Base-by-base conservation (phyloP, 2,797 vertebrate genomes). In the Erpetoichthys calabaricus region DNA sequence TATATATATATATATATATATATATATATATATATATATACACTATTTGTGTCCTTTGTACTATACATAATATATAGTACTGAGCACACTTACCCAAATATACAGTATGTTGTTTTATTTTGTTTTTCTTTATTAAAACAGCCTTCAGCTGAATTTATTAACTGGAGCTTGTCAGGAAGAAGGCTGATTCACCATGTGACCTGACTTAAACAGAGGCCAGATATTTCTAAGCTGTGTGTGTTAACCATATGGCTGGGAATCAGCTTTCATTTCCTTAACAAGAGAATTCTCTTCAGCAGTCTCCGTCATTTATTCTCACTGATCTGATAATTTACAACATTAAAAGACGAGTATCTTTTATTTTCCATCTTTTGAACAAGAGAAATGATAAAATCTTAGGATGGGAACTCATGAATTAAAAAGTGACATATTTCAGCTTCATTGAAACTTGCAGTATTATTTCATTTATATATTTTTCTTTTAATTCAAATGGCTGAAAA, bases 191-290 rank as follows among this genome's bases (percentile, higher is more conserved):
- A 65, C 64, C 62, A 62, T 56, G 58, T 75, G 79, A 78, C 80
- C 81, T 77, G 70, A 79, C 70, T 73, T 69, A 76, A 67, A 76
- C 57, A 56, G 63, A 52, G 67, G 67, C 70, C 68, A 73, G 70
- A 72, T 60, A 65, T 63, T 51, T 62, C 66, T 83, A 78, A 83
- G 76, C 79, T 75, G 80, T 83, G 79, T 84, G 78, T 73, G 68
- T 67, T 59, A 59, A 60, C 79, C 80, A 84, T 81, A 83, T 84
- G 83, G 57, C 62, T 63, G 62, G 60, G 59, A 57, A 56, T 56
- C 65, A 59, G 64, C 55, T 62, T 59, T 53, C 60, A 64, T 57
- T 25, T 25, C 25, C 25, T 64, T 67, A 71, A 64, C 62, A 75
- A 78, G 67, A 72, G 60, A 60, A 44, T 55, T 65, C 55, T 59